A percentile compares a stretch with the other conserved stretches of the same genome.
phyloP scores from a whole-genome alignment of 2,797 vertebrate genomes.

The Phrynocephalus forsythii region DNA sequence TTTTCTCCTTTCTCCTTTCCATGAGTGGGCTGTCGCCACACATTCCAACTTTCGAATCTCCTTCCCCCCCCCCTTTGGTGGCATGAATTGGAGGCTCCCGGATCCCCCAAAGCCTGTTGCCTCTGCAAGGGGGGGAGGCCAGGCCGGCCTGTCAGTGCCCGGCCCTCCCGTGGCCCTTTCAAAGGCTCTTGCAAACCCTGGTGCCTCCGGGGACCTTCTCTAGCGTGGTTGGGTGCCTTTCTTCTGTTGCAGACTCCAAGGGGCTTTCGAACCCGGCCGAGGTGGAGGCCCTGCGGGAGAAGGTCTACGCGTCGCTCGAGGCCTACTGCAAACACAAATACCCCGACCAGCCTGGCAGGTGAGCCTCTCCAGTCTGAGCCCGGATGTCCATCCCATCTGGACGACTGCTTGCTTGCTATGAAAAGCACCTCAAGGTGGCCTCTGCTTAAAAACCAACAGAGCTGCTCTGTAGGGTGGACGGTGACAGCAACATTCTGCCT shows the following conservation, averaged over 20 bases:
- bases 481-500: too few relatives aligned
- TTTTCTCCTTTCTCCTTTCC: too few relatives aligned
- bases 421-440: too few relatives aligned
- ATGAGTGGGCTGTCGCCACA: background rate
- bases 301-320: conserved; percentile 96
- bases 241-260: conserved; percentile 89
- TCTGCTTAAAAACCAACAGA: background rate
- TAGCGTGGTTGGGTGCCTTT: background rate
- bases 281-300: conserved; percentile 95
- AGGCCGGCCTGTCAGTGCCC: background rate
- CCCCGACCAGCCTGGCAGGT: conserved; percentile 98
- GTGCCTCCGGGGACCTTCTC: background rate
- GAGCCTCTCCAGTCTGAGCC: conserved; percentile 38
- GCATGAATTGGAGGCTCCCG: too few relatives aligned
- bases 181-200: too few relatives aligned
- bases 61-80: too few relatives aligned
- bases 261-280: conserved; percentile 95
- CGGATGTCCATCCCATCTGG: background rate
- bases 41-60: background rate
- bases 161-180: too few relatives aligned
- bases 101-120: background rate
- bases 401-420: background rate
- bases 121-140: accelerated
- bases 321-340: conserved; percentile 99
- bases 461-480: too few relatives aligned